Evolutionary conservation across 1,140 invertebrate genomes (phyloP), one percentile per base, ranked within the genome.

Genomic region (Hormaphis cornu): DNA sequence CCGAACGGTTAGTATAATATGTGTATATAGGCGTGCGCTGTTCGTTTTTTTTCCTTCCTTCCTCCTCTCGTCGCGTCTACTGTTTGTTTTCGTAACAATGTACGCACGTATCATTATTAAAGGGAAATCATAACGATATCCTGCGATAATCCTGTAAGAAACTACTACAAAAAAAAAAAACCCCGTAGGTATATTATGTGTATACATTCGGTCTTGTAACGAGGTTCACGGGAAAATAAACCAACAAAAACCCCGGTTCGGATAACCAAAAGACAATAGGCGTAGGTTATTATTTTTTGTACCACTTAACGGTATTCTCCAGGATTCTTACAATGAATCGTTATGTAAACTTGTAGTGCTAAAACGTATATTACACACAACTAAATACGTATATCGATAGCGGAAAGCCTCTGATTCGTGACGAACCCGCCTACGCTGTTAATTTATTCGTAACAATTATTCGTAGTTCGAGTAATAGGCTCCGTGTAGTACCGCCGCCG

Each of bases 31-130:
- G 33, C 48, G 66, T 53, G 8, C 18, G 18, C 18, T 50, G 42
- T 69, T 35, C 14, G 33, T 69, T n/a, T 33, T 53, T 69, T 52
- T 50, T 40, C 3, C 10, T 48, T 35, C 30, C 42, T 24, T 66
- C 46, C 46, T 66, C 24, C n/a, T n/a, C n/a, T n/a, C n/a, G n/a
- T 66, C 24, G n/a, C 7, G 18, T 52, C 63, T 16, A 69, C 22
- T 54, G 40, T 69, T 69, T 53, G 66, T 69, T 69, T 69, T 28
- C n/a, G 40, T 30, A 66, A 66, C 42, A 66, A 66, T 66, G 50
- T 66, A 44, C n/a, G n/a, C n/a, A 50, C 35, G 28, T 66, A 26
- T 22, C 30, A 33, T 66, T 48, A 48, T 66, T 66, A 66, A 46
- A 33, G 61, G 61, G 28, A 33, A 66, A 33, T 33, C 35, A 48